Conservation (phyloP, 1,140 invertebrate genomes). For the Physella acuta region DNA sequence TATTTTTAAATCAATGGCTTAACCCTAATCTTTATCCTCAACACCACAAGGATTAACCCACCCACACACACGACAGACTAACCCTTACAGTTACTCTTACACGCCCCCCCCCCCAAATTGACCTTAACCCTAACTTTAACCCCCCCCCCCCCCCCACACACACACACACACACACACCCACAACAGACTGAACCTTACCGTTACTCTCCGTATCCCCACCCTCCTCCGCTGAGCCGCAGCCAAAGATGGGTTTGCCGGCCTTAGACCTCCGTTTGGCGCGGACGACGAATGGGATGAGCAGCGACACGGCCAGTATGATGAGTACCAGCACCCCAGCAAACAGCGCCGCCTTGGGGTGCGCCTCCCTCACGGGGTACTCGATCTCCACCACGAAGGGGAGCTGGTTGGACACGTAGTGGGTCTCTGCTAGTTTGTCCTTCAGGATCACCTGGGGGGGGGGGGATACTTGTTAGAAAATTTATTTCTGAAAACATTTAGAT, state of each 20-base stretch:
- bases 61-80: too few species aligned
- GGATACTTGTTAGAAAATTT: too few species aligned
- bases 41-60: too few species aligned
- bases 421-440: conserved; percentile 2
- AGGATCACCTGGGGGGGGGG: conserved; percentile 1
- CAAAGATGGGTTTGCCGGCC: conserved; percentile 26
- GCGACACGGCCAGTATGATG: conserved; percentile 17
- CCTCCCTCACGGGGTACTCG: background rate
- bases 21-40: too few species aligned
- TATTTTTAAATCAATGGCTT: too few species aligned
- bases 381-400: conserved; percentile 24
- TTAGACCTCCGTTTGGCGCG: conserved; percentile 19
- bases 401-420: conserved; percentile 22
- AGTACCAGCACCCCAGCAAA: conserved; percentile 25
- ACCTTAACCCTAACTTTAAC: too few species aligned
- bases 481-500: too few species aligned
- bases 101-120: too few species aligned
- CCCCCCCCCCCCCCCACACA: too few species aligned
- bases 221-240: conserved; percentile 11
- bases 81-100: too few species aligned
- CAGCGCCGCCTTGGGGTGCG: conserved; percentile 19
- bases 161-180: too few species aligned
- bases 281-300: conserved; percentile 25
- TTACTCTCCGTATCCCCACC: conserved; percentile 1
- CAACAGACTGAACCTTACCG: background rate